Conservation (phyloP, 1,140 invertebrate species). For the Sycophila sp. region DNA sequence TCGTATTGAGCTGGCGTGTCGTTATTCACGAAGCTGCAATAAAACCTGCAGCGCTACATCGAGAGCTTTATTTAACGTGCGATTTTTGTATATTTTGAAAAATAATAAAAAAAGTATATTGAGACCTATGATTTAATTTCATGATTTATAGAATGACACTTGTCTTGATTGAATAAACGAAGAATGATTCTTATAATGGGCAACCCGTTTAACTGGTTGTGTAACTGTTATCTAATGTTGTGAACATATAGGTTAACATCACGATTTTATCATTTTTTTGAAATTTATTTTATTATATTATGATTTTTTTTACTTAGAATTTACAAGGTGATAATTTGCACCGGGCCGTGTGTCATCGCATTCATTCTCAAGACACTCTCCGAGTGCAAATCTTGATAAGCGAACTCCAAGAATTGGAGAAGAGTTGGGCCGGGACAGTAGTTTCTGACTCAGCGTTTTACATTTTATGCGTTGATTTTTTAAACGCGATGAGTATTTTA, state of each 20-base stretch:
- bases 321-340: slow-evolving; percentile 23
- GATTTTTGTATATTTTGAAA: no score
- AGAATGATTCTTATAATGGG: no score
- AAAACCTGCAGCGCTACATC: background rate
- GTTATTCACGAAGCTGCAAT: no score
- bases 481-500: no score
- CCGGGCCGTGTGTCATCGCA: background rate
- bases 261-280: background rate
- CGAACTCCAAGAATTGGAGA: slow-evolving; percentile 9
- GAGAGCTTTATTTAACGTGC: no score
- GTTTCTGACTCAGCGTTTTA: slow-evolving; percentile 24
- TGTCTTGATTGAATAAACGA: no score
- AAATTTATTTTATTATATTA: background rate
- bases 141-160: no score
- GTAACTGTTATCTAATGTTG: slow-evolving; percentile 40
- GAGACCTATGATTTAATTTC: no score
- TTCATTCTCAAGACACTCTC: slow-evolving; percentile 3
- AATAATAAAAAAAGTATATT: no score
- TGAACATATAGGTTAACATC: slow-evolving; percentile 40
- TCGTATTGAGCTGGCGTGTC: no score
- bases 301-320: slow-evolving; percentile 6
- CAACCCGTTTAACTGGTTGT: slow-evolving; percentile 54
- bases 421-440: background rate
- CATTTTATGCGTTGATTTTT: no score
- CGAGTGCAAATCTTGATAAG: slow-evolving; percentile 27